Evolutionary conservation across 2,797 vertebrate genomes (phyloP).

Genomic region (Aythya fuligula): DNA sequence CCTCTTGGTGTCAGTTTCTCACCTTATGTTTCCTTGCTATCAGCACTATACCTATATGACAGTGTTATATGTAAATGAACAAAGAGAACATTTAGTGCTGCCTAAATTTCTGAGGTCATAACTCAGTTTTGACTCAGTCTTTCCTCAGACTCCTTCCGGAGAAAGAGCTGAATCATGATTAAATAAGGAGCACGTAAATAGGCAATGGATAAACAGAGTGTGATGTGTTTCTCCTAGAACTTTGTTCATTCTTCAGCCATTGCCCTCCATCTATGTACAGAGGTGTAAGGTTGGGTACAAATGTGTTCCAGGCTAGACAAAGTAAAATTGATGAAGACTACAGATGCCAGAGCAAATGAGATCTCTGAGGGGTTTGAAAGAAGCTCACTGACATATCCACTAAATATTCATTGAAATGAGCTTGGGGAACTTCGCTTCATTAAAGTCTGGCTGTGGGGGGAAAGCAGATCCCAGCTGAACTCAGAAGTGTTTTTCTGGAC

Average conservation of each 20-base stretch:
- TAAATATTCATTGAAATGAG: constrained; percentile 38
- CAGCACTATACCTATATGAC: background rate
- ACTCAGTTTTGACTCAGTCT: background rate
- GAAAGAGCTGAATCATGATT: background rate
- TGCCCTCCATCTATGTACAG: background rate
- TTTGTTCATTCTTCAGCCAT: background rate
- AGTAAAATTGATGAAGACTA: constrained; percentile 16
- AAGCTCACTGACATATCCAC: background rate
- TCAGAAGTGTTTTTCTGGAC: background rate
- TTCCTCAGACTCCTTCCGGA: background rate
- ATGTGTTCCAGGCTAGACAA: background rate
- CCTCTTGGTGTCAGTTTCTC: background rate
- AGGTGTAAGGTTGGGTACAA: background rate
- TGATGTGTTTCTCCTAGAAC: background rate
- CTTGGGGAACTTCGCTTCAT: background rate
- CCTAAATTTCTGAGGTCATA: background rate
- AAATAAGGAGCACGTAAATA: background rate
- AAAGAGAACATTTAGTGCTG: background rate
- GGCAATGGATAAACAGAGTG: background rate
- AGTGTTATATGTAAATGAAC: background rate
- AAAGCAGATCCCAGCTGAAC: background rate
- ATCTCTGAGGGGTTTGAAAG: constrained; percentile 4
- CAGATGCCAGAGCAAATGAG: constrained; percentile 28
- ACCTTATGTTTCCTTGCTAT: background rate
- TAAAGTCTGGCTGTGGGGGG: background rate